Conservation (phyloP, 2,888 invertebrate species). For the Dascillus cervinus region DNA sequence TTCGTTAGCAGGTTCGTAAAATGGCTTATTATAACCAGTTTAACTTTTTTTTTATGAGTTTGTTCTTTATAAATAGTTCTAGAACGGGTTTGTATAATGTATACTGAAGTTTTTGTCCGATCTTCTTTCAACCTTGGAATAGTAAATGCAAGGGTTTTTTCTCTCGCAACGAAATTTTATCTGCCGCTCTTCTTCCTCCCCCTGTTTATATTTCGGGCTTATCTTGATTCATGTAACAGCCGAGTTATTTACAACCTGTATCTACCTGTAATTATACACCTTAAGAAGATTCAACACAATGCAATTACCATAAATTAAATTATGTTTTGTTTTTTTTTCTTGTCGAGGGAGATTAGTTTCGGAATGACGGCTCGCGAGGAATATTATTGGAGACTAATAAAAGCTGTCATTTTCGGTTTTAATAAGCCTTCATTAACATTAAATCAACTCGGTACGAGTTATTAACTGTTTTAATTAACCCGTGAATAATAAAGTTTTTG, state of each 20-base stretch:
- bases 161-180: constrained; percentile 8
- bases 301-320: constrained; percentile 34
- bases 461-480: too few relatives aligned
- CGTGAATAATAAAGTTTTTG: too few relatives aligned
- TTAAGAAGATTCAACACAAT: constrained; percentile 24
- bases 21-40: constrained; percentile 27
- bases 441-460: too few relatives aligned
- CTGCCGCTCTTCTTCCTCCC: constrained; percentile 11
- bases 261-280: constrained; percentile 30
- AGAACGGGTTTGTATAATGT: constrained; percentile 23
- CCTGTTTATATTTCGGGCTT: constrained; percentile 20
- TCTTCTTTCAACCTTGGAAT: constrained; percentile 17
- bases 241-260: constrained; percentile 27
- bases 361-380: too few relatives aligned
- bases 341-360: constrained; percentile 2
- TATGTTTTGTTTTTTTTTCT: constrained; percentile 7
- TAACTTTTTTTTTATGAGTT: constrained; percentile 19
- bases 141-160: constrained; percentile 8
- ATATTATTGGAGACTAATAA: too few relatives aligned
- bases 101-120: constrained; percentile 19
- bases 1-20: constrained; percentile 21
- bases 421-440: too few relatives aligned
- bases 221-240: constrained; percentile 23
- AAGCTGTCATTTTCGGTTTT: too few relatives aligned
- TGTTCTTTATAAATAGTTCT: constrained; percentile 24